Percentiles rank a stretch among this genome's conserved stretches.
phyloP scores from a whole-genome alignment of 2,797 vertebrate genomes.

The Micromesistius poutassou region DNA sequence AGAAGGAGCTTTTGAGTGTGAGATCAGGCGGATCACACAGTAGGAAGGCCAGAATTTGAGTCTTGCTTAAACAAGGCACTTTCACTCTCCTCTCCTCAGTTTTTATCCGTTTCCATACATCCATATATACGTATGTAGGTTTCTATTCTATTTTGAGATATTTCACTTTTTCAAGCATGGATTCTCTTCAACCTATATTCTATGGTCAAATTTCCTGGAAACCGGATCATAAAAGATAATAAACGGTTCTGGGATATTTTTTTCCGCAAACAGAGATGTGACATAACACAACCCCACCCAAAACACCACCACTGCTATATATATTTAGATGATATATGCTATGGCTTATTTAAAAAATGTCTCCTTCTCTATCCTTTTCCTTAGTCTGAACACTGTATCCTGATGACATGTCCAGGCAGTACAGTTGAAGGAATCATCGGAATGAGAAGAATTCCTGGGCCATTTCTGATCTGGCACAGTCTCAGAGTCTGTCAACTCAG shows the following conservation, averaged over 20 bases:
- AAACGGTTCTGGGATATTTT: too few relatives aligned
- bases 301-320: background rate
- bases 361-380: conserved; percentile 14
- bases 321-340: background rate
- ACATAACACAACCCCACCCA: too few relatives aligned
- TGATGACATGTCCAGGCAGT: conserved; percentile 71
- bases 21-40: conserved; percentile 34
- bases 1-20: conserved; percentile 51
- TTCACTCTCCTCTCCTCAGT: conserved; percentile 17
- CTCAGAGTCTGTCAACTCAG: conserved; percentile 22
- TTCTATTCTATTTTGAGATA: background rate
- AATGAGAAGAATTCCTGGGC: conserved; percentile 75
- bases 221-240: too few relatives aligned
- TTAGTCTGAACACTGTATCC: conserved; percentile 25
- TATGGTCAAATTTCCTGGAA: background rate
- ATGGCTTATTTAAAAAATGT: background rate
- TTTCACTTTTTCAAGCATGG: background rate
- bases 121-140: conserved; percentile 13
- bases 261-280: too few relatives aligned
- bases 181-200: background rate
- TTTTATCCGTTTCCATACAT: conserved; percentile 7
- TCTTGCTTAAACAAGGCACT: conserved; percentile 57
- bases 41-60: conserved; percentile 45
- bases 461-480: conserved; percentile 66
- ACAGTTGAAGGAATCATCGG: conserved; percentile 66